Percentiles rank a stretch among this genome's conserved stretches.
Conservation (phyloP, 2,888 invertebrate species). For the Pandemis cinnamomeana region DNA sequence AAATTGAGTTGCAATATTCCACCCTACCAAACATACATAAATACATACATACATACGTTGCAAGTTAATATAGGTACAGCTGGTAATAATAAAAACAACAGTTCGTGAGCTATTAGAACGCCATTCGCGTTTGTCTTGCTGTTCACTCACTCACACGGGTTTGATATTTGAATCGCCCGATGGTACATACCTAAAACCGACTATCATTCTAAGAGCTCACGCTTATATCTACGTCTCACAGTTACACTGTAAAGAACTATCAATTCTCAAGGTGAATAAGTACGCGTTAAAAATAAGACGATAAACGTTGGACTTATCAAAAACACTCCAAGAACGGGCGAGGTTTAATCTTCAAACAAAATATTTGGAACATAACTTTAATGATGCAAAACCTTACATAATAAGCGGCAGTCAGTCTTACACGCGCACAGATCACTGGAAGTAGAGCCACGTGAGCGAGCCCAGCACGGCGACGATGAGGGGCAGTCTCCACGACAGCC, state of each 20-base stretch:
- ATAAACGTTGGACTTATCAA: neutral
- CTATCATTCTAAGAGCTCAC: no score
- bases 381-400: slow-evolving; percentile 1
- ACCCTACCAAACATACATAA: no score
- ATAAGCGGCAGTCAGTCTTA: slow-evolving; percentile 2
- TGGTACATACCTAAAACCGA: no score
- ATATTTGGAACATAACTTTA: neutral
- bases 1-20: no score
- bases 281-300: neutral
- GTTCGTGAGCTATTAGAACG: no score
- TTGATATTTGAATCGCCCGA: no score
- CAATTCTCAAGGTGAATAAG: neutral
- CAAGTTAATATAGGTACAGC: no score
- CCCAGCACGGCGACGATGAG: slow-evolving; percentile 4
- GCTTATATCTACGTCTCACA: neutral
- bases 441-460: slow-evolving; percentile 21
- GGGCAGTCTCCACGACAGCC: slow-evolving; percentile 18
- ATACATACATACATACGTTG: no score
- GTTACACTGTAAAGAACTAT: neutral
- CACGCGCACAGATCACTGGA: slow-evolving; percentile 10
- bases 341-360: neutral
- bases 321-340: neutral
- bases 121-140: no score
- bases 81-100: no score
- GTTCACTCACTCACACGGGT: no score